Conservation (phyloP, 2,797 vertebrate species). For the Ctenosaura bakeri region DNA sequence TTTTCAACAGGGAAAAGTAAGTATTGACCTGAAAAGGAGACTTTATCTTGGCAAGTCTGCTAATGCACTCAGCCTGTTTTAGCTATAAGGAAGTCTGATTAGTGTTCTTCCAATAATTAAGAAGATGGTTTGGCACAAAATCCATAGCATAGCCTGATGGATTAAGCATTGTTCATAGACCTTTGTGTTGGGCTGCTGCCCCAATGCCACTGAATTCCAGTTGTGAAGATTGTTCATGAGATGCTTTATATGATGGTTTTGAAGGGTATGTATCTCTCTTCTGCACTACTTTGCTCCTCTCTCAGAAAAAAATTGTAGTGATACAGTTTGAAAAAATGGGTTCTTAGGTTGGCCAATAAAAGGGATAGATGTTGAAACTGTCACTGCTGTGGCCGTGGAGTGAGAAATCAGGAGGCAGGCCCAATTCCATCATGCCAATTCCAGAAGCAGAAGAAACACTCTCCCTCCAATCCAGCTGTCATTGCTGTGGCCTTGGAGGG, state of each 20-base stretch:
- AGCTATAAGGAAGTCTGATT: slow-evolving; percentile 12
- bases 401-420: too few relatives aligned
- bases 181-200: background rate
- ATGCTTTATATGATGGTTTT: background rate
- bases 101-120: slow-evolving; percentile 17
- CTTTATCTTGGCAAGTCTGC: slow-evolving; percentile 11
- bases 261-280: background rate
- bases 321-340: background rate
- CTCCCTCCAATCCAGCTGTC: too few relatives aligned
- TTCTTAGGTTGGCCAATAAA: background rate
- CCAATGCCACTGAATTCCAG: background rate
- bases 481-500: too few relatives aligned
- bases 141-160: background rate
- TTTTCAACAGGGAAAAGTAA: slow-evolving; percentile 99
- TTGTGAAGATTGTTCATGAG: background rate
- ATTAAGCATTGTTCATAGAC: background rate
- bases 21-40: slow-evolving; percentile 52
- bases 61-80: background rate
- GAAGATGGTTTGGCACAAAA: slow-evolving; percentile 21
- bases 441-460: too few relatives aligned
- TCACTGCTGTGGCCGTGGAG: too few relatives aligned
- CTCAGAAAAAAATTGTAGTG: background rate
- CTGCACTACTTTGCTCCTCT: background rate
- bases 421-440: too few relatives aligned
- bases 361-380: background rate